These are phyloP conservation scores for Melanaphis sacchari DNA, from an alignment of 1,140 invertebrate species.

Conservation along the genomic window DNA sequence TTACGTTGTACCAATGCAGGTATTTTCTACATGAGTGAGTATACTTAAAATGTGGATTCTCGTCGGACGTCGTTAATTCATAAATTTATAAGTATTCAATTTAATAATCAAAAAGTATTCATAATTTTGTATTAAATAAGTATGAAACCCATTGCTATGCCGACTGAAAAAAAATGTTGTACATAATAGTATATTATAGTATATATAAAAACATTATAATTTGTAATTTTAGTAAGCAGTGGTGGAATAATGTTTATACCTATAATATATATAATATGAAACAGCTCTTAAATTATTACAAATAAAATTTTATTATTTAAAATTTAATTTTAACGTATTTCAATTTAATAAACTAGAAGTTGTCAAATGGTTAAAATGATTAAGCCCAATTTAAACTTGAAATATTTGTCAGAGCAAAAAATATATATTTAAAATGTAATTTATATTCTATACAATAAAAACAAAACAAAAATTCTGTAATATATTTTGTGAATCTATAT, in stretches of 20 bases:
- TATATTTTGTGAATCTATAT: background rate
- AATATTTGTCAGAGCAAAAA: background rate
- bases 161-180: background rate
- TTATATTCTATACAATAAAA: background rate
- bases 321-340: too few species aligned
- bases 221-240: too few species aligned
- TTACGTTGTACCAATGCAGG: background rate
- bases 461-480: background rate
- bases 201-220: too few species aligned
- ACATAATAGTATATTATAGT: too few species aligned
- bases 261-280: too few species aligned
- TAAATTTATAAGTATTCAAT: background rate
- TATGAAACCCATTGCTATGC: background rate
- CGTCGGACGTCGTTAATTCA: background rate
- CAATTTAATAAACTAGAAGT: too few species aligned
- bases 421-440: background rate
- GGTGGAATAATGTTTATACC: too few species aligned
- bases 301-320: too few species aligned
- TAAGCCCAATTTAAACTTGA: background rate
- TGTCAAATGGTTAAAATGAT: too few species aligned
- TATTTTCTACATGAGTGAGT: background rate
- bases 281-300: too few species aligned
- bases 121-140: background rate
- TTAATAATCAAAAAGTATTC: background rate
- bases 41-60: background rate